Evolutionary conservation across 1,140 invertebrate species (phyloP).

Genomic region (Saccostrea echinata): DNA sequence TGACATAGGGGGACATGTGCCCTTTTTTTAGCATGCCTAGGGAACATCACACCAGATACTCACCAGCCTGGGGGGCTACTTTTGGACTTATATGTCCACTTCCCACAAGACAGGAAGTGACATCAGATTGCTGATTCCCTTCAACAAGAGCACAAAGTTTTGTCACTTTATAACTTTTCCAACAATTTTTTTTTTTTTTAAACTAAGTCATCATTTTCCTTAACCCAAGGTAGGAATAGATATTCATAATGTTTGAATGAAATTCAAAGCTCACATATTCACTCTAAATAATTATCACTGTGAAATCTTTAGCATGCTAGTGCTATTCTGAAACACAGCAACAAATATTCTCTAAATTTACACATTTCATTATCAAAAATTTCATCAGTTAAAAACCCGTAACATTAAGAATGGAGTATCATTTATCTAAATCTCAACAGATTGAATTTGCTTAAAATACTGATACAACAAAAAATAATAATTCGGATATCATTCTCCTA

Average conservation of each 20-base stretch:
- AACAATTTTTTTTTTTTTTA: background rate
- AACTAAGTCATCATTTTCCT: background rate
- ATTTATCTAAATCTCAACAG: conserved; percentile 2
- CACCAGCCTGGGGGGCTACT: conserved; percentile 1
- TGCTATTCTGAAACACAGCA: background rate
- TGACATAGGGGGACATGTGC: background rate
- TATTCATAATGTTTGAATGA: background rate
- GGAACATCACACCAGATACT: conserved; percentile 7
- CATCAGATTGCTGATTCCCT: conserved; percentile 30
- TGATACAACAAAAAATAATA: conserved; percentile 29
- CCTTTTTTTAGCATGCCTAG: background rate
- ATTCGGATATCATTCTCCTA: conserved; percentile 17
- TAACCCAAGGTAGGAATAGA: background rate
- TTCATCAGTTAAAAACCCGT: background rate
- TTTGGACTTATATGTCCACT: conserved; percentile 30
- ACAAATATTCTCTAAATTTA: background rate
- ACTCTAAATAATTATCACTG: background rate
- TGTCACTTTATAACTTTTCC: background rate
- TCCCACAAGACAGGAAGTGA: conserved; percentile 29
- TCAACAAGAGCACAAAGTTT: conserved; percentile 26
- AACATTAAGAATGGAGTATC: background rate
- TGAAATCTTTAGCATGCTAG: background rate
- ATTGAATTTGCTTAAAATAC: conserved; percentile 26
- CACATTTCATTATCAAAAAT: background rate
- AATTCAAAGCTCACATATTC: background rate